Evolutionary conservation across 2,113 vertebrate genomes (phyloP).

Genomic region (Prinia subflava): DNA sequence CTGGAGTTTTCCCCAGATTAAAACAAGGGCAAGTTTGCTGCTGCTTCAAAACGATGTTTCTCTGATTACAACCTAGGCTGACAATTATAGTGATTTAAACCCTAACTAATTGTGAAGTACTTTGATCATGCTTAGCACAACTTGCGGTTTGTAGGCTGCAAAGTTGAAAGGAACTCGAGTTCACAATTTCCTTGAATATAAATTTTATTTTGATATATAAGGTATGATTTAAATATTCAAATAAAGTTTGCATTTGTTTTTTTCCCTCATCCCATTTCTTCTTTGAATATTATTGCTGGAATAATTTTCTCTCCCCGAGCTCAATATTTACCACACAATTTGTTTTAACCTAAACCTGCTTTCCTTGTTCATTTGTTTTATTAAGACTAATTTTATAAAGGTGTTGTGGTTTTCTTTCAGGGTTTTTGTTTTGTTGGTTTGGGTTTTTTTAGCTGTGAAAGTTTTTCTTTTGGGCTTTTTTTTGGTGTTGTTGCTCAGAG

Average conservation of each 20-base stretch:
- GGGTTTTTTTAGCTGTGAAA: neutral
- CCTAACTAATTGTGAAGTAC: slow-evolving; percentile 71
- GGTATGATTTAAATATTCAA: slow-evolving; percentile 54
- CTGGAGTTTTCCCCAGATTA: slow-evolving; percentile 48
- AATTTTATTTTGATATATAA: slow-evolving; percentile 60
- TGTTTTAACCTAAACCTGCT: neutral
- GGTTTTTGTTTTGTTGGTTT: neutral
- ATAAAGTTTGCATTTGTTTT: slow-evolving; percentile 33
- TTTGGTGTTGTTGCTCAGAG: neutral
- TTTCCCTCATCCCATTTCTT: neutral
- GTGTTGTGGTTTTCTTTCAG: neutral
- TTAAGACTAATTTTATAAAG: neutral
- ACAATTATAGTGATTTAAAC: slow-evolving; percentile 77
- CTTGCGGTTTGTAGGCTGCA: slow-evolving; percentile 61
- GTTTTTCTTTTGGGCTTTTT: neutral
- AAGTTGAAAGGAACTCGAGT: slow-evolving; percentile 61
- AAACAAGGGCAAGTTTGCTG: slow-evolving; percentile 27
- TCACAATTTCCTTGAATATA: slow-evolving; percentile 68
- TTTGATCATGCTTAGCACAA: slow-evolving; percentile 71
- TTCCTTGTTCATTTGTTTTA: neutral
- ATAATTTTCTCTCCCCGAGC: slow-evolving; percentile 1
- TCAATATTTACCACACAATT: slow-evolving; percentile 32
- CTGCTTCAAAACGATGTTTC: slow-evolving; percentile 55
- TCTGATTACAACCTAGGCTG: slow-evolving; percentile 66
- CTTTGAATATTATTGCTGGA: neutral